These are phyloP conservation scores for Hephaestus fuliginosus DNA, from an alignment of 2,797 vertebrate species.

Conservation along the genomic window DNA sequence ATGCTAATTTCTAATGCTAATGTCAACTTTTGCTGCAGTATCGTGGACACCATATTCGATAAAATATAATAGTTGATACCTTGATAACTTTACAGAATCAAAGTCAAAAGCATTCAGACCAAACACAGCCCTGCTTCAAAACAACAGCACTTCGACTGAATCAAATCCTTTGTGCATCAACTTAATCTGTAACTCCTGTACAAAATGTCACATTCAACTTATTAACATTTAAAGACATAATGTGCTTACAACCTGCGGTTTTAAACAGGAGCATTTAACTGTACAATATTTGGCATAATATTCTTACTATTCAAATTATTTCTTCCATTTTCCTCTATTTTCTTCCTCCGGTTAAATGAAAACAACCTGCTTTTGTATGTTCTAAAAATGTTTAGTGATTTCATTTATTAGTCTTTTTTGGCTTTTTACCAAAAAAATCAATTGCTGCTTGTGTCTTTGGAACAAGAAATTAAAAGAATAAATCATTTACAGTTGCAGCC, in stretches of 20 bases:
- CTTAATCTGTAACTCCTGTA: not conserved
- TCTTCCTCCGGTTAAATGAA: not conserved
- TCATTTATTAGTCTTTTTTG: not conserved
- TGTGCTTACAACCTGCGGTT: not conserved
- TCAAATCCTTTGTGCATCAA: not conserved
- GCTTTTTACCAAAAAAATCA: not conserved
- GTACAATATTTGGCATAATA: not conserved
- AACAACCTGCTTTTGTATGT: not conserved
- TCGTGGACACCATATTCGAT: too few relatives aligned
- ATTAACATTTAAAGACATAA: not conserved
- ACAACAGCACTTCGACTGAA: too few relatives aligned
- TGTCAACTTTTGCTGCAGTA: too few relatives aligned
- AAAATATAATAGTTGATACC: not conserved
- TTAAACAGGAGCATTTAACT: not conserved
- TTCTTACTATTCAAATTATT: too few relatives aligned
- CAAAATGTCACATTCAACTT: not conserved
- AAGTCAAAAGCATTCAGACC: too few relatives aligned
- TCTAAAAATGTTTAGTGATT: not conserved
- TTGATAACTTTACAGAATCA: not conserved
- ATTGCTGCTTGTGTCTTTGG: not conserved
- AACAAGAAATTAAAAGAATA: conserved; percentile 29
- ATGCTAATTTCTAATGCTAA: not conserved
- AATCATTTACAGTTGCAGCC: conserved; percentile 8
- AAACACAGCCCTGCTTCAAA: too few relatives aligned
- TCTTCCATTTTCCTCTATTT: not conserved